Evolutionary conservation across 2,113 vertebrate genomes (phyloP).

Genomic region (Callaeas wilsoni): DNA sequence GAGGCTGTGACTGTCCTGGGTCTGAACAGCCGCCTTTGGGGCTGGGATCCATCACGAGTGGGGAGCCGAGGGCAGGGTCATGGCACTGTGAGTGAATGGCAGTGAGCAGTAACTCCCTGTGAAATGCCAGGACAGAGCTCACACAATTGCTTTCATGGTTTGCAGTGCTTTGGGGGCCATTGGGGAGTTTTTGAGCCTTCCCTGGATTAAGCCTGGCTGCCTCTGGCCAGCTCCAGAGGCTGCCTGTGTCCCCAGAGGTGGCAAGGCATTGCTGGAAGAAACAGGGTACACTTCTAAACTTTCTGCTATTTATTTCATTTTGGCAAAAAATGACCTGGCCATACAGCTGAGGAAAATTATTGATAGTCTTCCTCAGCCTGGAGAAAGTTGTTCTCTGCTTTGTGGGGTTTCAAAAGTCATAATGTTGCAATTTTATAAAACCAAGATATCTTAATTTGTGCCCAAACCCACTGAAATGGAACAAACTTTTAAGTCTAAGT

Average conservation of each 20-base stretch:
- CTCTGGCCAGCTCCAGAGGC: background rate
- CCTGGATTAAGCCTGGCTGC: background rate
- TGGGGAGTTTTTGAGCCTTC: background rate
- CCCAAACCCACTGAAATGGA: background rate
- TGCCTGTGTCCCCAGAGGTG: background rate
- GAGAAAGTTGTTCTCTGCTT: background rate
- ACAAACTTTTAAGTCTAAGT: background rate
- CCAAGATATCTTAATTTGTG: background rate
- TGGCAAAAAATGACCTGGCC: background rate
- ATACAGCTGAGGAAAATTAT: background rate
- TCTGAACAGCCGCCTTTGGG: background rate
- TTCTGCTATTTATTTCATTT: background rate
- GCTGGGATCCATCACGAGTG: background rate
- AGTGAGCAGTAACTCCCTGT: background rate
- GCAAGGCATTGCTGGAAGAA: fast-evolving
- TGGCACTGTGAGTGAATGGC: fast-evolving
- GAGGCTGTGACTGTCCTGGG: background rate
- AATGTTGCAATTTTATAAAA: background rate
- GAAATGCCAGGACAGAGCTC: background rate
- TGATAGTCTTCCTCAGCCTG: background rate
- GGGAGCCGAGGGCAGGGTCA: background rate
- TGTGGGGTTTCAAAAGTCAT: background rate
- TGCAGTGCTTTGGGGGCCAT: background rate
- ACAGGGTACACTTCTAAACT: background rate
- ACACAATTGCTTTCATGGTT: background rate